phyloP scores from a whole-genome alignment of 2,113 vertebrate genomes.

The Merops nubicus region DNA sequence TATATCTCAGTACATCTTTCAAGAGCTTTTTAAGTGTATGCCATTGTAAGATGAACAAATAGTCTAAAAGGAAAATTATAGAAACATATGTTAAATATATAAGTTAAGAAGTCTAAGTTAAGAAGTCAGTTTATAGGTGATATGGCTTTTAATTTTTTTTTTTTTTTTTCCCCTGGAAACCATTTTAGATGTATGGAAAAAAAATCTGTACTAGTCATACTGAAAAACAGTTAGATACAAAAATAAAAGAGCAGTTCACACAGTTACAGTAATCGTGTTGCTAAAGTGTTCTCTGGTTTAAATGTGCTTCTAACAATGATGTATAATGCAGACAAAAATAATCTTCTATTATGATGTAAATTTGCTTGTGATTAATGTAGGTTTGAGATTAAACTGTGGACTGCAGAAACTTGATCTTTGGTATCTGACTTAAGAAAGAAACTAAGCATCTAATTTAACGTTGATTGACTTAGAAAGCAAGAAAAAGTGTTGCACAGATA shows the following conservation, averaged over 20 bases:
- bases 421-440: background rate
- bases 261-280: background rate
- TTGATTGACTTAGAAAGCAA: background rate
- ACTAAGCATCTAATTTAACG: background rate
- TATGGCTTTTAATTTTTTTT: background rate
- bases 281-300: background rate
- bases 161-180: background rate
- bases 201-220: background rate
- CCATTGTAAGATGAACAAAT: background rate
- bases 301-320: background rate
- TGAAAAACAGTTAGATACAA: background rate
- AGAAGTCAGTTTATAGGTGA: background rate
- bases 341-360: background rate
- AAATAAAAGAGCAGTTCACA: background rate
- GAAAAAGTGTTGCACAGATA: background rate
- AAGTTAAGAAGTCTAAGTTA: background rate
- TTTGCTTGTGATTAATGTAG: background rate
- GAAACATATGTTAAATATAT: background rate
- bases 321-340: background rate
- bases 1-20: background rate
- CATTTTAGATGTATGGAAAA: background rate
- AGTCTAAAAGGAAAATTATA: fast-evolving
- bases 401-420: background rate
- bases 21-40: background rate
- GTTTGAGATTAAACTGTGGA: background rate